Conservation (phyloP, 2,888 invertebrate species). For the Busseola fusca region DNA sequence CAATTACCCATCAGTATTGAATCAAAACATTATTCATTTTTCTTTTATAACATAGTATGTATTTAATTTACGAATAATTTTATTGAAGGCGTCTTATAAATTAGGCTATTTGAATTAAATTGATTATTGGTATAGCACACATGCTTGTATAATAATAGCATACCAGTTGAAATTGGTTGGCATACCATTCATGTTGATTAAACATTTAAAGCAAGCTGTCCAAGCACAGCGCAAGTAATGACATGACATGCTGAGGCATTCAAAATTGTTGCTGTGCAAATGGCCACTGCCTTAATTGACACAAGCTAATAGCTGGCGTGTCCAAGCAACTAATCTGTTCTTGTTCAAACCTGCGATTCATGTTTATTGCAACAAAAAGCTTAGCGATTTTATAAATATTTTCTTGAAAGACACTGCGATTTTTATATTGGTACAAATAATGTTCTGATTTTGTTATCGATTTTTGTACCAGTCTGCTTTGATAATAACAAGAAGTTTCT, state of each 20-base stretch:
- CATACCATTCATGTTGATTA: neutral
- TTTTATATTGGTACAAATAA: neutral
- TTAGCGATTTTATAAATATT: neutral
- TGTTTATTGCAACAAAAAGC: neutral
- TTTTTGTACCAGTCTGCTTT: neutral
- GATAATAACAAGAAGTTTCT: constrained; percentile 18
- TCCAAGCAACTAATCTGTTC: neutral
- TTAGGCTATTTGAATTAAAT: neutral
- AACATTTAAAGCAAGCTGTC: neutral
- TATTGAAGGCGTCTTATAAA: neutral
- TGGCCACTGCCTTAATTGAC: neutral
- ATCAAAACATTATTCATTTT: neutral
- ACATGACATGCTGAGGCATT: neutral
- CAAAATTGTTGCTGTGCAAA: neutral
- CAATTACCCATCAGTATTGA: neutral
- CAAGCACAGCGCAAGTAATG: neutral
- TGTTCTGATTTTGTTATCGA: neutral
- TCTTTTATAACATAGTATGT: neutral
- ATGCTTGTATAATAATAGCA: neutral
- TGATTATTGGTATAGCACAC: neutral
- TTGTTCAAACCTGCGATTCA: neutral
- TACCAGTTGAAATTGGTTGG: neutral
- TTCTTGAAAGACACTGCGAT: neutral
- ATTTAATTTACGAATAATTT: neutral
- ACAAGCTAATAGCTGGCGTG: neutral